Conservation (phyloP, 2,797 vertebrate genomes). For the Brotula barbata region DNA sequence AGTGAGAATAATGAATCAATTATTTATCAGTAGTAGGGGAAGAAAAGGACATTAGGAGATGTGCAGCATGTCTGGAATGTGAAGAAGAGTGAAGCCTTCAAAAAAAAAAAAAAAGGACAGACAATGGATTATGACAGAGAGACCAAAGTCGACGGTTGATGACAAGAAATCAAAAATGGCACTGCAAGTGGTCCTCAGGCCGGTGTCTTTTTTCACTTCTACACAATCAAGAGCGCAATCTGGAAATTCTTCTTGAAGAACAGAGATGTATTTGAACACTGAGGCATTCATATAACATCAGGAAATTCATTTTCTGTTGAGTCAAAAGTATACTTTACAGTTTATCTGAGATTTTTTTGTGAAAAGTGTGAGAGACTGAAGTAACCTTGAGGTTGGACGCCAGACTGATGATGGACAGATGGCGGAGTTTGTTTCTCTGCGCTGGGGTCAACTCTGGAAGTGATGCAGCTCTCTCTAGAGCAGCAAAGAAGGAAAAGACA, state of each 20-base stretch:
- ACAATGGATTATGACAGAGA: slow-evolving; percentile 30
- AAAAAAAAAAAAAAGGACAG: slow-evolving; percentile 35
- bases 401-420: slow-evolving; percentile 94
- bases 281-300: slow-evolving; percentile 37
- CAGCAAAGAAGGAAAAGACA: slow-evolving; percentile 17
- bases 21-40: slow-evolving; percentile 56
- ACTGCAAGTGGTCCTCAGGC: no score
- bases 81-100: slow-evolving; percentile 42
- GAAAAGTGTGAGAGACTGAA: not conserved
- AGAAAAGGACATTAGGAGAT: slow-evolving; percentile 51
- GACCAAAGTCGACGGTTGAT: not conserved
- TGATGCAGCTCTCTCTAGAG: slow-evolving; percentile 78
- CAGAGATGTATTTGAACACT: slow-evolving; percentile 35
- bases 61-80: slow-evolving; percentile 29
- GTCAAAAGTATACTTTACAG: slow-evolving; percentile 4
- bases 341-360: slow-evolving; percentile 19
- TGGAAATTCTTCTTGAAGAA: slow-evolving; percentile 21
- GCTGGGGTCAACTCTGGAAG: slow-evolving; percentile 91
- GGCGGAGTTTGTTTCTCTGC: slow-evolving; percentile 95
- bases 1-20: slow-evolving; percentile 67
- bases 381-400: slow-evolving; percentile 95
- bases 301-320: slow-evolving; percentile 8
- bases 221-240: slow-evolving; percentile 27
- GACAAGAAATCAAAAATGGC: slow-evolving; percentile 14
- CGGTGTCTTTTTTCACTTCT: no score